A percentile compares a stretch with the other conserved stretches of the same genome.
Evolutionary conservation across 1,140 invertebrate species (phyloP).

Genomic region (Penaeus indicus): DNA sequence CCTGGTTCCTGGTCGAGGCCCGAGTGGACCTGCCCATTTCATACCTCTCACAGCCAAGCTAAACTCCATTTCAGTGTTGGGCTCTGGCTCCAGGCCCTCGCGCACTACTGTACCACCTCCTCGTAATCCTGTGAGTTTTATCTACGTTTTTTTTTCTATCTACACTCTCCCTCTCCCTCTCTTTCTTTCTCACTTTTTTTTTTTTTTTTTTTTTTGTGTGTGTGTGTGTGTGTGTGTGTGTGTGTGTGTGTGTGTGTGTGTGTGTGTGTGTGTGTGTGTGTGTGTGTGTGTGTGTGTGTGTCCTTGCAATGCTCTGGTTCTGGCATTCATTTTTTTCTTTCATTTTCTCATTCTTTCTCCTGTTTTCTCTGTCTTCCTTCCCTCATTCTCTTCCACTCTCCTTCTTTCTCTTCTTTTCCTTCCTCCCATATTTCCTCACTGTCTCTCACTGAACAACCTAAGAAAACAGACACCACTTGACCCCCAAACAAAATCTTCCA

Average conservation of each 20-base stretch:
- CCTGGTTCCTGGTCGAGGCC: constrained; percentile 49
- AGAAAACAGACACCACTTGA: constrained; percentile 8
- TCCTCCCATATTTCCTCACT: background rate
- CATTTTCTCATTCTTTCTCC: too few species aligned
- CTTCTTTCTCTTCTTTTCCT: background rate
- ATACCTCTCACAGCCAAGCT: constrained; percentile 51
- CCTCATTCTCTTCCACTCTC: too few species aligned
- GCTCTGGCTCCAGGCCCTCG: constrained; percentile 38
- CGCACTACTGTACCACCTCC: constrained; percentile 34
- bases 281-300: too few species aligned
- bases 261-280: too few species aligned
- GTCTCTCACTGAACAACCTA: background rate
- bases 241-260: too few species aligned
- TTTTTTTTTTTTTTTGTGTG: too few species aligned
- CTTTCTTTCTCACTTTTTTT: too few species aligned
- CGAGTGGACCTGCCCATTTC: constrained; percentile 46
- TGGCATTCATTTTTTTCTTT: too few species aligned
- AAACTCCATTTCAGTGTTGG: constrained; percentile 45
- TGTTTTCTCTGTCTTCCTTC: too few species aligned
- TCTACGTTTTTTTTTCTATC: background rate
- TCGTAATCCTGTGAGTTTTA: constrained; percentile 17
- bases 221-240: too few species aligned
- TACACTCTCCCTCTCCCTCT: too few species aligned
- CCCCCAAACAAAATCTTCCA: constrained; percentile 15
- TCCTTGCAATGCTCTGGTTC: too few species aligned